Evolutionary conservation across 2,888 invertebrate species (phyloP), one percentile per base, ranked within the genome.

Genomic region (Adelphocoris suturalis): DNA sequence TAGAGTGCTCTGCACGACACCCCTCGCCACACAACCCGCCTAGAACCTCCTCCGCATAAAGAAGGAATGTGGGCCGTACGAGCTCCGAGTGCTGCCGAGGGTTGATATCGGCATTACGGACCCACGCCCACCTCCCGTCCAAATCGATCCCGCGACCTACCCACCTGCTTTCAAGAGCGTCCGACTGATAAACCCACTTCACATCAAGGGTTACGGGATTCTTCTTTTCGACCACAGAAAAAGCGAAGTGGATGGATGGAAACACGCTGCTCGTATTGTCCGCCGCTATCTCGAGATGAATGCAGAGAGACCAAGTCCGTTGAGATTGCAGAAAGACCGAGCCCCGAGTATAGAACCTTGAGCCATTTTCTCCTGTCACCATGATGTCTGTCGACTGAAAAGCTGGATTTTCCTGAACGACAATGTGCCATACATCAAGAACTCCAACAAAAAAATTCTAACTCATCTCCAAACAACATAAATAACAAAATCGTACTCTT

Each of bases 91-190:
- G 78, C 78, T 7, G 78, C 78, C 78, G 37, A 78, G 78, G 78
- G 78, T 46, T 78, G 78, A 78, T 78, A 78, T 78, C 78, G 78
- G 78, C 78, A 46, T 16, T 78, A 78, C 46, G 46, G 78, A 78
- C 47, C 28, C 46, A 82, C 52, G 23, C 55, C 48, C 55, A 19
- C 48, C 82, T 19, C 16, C 82, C 23, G 13, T 52, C 48, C 55
- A 27, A 52, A 82, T 82, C 82, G 82, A 82, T 82, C 82, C 28
- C 82, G 16, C 82, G 55, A 82, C 82, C 82, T 82, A 82, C 82
- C 55, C 82, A 82, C 82, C 82, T 52, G 82, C 82, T 82, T 82
- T 55, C 82, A 23, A 28, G 82, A 52, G 52, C 23, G 55, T 27
- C 48, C 85, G 47, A 78, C 85, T 85, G 85, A 57, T 61, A 85